Conservation (phyloP, 1,140 invertebrate genomes). For the Steinernema feltiae region DNA sequence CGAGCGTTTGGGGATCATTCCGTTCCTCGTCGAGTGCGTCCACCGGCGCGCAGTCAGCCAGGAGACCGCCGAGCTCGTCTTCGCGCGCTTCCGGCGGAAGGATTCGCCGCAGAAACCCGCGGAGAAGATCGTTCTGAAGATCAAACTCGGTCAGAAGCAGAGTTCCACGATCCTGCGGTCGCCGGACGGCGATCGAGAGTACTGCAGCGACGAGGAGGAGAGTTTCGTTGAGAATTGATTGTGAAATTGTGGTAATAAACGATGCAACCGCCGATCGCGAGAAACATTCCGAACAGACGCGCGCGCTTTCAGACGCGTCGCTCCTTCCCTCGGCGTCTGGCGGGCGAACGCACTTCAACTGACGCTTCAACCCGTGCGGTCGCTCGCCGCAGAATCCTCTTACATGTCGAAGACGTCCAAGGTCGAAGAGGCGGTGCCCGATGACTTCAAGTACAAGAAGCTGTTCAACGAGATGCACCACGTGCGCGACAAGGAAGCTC, state of each 20-base stretch:
- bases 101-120: not conserved
- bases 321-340: no score
- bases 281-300: no score
- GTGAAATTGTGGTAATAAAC: no score
- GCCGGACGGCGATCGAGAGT: not conserved
- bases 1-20: not conserved
- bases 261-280: no score
- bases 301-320: no score
- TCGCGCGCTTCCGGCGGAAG: not conserved
- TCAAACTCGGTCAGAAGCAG: not conserved
- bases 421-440: not conserved
- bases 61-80: not conserved
- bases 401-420: no score
- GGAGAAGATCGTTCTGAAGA: not conserved
- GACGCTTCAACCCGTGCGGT: no score
- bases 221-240: no score
- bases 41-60: not conserved
- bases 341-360: no score
- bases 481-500: not conserved
- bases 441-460: constrained; percentile 9
- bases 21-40: not conserved
- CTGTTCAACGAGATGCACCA: not conserved
- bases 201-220: no score
- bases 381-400: no score
- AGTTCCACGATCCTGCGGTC: not conserved